phyloP scores from a whole-genome alignment of 2,888 invertebrate species.

The Dryococelus australis region DNA sequence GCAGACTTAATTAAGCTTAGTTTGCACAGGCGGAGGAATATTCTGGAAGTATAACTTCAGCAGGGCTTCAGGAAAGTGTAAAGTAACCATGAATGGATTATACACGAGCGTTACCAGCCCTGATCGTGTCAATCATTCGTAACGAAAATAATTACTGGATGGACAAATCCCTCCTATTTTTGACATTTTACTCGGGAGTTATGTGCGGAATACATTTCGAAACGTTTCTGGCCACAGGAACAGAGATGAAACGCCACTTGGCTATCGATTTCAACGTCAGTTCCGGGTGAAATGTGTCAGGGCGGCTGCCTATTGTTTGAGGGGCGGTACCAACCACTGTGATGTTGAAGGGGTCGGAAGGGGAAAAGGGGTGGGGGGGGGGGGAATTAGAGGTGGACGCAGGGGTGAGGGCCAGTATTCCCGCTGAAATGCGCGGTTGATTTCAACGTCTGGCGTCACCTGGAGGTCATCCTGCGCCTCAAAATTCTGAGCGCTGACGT shows the following conservation, averaged over 20 bases:
- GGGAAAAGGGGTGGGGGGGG: too few species aligned
- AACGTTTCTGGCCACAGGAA: not conserved
- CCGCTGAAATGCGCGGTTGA: not conserved
- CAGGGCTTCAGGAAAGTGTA: too few species aligned
- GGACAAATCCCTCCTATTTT: too few species aligned
- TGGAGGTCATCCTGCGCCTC: not conserved
- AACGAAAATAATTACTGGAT: not conserved
- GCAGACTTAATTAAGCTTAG: too few species aligned
- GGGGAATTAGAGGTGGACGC: not conserved
- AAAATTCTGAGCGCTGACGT: too few species aligned
- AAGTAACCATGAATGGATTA: too few species aligned
- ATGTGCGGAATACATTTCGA: not conserved
- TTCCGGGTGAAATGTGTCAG: not conserved
- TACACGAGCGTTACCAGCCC: too few species aligned
- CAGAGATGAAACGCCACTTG: constrained; percentile 10
- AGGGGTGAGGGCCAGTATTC: not conserved
- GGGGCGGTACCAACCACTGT: not conserved
- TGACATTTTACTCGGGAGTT: not conserved
- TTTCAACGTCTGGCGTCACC: not conserved
- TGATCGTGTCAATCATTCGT: not conserved
- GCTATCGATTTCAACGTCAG: not conserved
- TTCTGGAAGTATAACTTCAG: too few species aligned
- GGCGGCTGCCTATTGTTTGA: not conserved
- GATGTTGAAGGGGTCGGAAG: not conserved
- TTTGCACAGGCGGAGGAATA: too few species aligned